Evolutionary conservation across 2,797 vertebrate species (phyloP).

Genomic region (Oryzias dopingdopingensis): DNA sequence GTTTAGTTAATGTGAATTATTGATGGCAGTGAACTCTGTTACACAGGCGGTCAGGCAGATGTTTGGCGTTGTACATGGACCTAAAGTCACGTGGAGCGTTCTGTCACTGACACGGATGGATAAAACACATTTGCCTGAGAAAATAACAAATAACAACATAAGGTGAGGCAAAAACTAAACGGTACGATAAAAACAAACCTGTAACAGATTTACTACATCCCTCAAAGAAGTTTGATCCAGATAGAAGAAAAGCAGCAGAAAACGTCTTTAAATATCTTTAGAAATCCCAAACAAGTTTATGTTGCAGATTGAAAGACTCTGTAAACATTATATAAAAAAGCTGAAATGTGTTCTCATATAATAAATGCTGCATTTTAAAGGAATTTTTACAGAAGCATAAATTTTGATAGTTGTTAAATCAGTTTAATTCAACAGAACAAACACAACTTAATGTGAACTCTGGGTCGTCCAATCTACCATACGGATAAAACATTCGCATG

Average conservation of each 20-base stretch:
- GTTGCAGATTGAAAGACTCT: too few species aligned
- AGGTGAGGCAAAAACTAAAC: background rate
- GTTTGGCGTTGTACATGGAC: constrained; percentile 16
- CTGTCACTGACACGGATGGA: background rate
- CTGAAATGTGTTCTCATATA: too few species aligned
- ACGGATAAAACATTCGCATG: too few species aligned
- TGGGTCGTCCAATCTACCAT: too few species aligned
- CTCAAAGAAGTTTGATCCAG: background rate
- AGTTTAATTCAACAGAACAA: too few species aligned
- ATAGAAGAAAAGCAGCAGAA: background rate
- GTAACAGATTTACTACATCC: background rate
- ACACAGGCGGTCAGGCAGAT: constrained; percentile 19
- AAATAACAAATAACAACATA: background rate
- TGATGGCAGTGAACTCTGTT: constrained; percentile 14
- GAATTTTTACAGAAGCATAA: too few species aligned
- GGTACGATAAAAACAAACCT: background rate
- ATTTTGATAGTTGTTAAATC: too few species aligned
- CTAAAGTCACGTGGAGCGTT: constrained; percentile 10
- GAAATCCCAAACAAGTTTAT: background rate
- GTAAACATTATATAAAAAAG: too few species aligned
- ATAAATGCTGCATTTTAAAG: too few species aligned
- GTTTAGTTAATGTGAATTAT: constrained; percentile 44
- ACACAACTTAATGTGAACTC: too few species aligned
- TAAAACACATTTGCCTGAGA: background rate
- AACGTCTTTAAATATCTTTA: background rate